These are phyloP conservation scores for Acropora yongei DNA, from an alignment of 64 coral and sea anemone species.

Conservation along the genomic window DNA sequence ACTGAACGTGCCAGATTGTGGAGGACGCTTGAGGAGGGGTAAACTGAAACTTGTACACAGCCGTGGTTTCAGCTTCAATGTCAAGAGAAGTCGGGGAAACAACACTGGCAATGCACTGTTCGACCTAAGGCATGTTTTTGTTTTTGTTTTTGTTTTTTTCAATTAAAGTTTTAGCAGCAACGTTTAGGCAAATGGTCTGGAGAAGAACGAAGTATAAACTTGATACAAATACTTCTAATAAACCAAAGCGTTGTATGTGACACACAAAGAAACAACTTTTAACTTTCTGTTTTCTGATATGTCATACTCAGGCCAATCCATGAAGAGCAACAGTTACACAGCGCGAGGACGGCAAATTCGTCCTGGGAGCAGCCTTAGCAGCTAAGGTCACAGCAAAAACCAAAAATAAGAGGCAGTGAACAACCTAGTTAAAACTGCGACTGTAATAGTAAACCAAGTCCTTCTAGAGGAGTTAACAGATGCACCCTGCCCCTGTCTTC, in stretches of 20 bases:
- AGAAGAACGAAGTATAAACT: too few species aligned
- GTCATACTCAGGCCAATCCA: background rate
- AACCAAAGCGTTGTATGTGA: background rate
- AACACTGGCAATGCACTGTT: too few species aligned
- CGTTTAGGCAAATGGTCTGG: background rate
- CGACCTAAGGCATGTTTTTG: too few species aligned
- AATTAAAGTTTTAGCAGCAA: background rate
- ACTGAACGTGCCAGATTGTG: too few species aligned
- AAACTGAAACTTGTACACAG: too few species aligned
- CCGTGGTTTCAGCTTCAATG: too few species aligned
- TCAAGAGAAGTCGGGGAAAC: too few species aligned
- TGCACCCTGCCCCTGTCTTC: background rate
- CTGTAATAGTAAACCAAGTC: slow-evolving; percentile 25
- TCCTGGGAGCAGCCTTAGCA: background rate
- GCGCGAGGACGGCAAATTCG: background rate
- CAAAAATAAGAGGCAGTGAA: slow-evolving; percentile 29
- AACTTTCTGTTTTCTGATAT: background rate
- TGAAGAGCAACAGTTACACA: background rate
- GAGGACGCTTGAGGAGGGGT: too few species aligned
- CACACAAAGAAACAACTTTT: background rate
- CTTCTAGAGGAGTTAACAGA: slow-evolving; percentile 5
- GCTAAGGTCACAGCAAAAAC: slow-evolving; percentile 33
- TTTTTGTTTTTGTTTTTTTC: too few species aligned
- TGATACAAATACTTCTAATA: slow-evolving; percentile 1
- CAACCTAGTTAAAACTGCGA: slow-evolving; percentile 28